These are phyloP conservation scores for Diabrotica balteata DNA, from an alignment of 2,888 invertebrate species.

Conservation along the genomic window DNA sequence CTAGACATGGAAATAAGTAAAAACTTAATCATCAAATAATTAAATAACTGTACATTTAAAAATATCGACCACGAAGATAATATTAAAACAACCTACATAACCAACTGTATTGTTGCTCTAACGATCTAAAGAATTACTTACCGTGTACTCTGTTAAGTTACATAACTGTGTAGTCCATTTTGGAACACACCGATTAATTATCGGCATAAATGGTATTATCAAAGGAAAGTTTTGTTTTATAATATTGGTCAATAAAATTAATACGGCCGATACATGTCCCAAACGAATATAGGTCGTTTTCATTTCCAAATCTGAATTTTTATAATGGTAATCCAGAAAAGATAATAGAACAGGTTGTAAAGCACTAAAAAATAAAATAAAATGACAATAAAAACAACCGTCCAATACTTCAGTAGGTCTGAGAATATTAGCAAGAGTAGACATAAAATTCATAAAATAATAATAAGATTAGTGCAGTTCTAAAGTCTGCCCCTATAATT, in stretches of 20 bases:
- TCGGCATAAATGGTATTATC: constrained; percentile 39
- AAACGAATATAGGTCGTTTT: constrained; percentile 63
- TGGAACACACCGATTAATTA: constrained; percentile 56
- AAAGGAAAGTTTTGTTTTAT: constrained; percentile 36
- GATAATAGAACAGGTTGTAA: constrained; percentile 65
- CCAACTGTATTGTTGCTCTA: too few species aligned
- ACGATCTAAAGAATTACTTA: constrained; percentile 31
- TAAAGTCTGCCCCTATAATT: too few species aligned
- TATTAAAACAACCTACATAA: too few species aligned
- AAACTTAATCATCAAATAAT: too few species aligned
- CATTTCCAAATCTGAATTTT: constrained; percentile 63
- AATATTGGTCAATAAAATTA: constrained; percentile 40
- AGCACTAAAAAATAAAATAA: constrained; percentile 50
- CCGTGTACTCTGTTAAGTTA: constrained; percentile 58
- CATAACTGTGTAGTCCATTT: constrained; percentile 64
- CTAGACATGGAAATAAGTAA: too few species aligned
- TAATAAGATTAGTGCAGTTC: too few species aligned
- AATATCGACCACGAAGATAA: too few species aligned
- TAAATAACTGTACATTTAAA: too few species aligned
- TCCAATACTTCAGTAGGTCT: too few species aligned
- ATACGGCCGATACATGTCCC: constrained; percentile 65
- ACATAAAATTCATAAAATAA: too few species aligned
- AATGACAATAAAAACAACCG: not conserved
- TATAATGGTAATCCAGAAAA: constrained; percentile 67
- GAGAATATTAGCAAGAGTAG: too few species aligned